Evolutionary conservation across 1,140 invertebrate genomes (phyloP), one percentile per base, ranked within the genome.

Genomic region (Ceratosolen solmsi): DNA sequence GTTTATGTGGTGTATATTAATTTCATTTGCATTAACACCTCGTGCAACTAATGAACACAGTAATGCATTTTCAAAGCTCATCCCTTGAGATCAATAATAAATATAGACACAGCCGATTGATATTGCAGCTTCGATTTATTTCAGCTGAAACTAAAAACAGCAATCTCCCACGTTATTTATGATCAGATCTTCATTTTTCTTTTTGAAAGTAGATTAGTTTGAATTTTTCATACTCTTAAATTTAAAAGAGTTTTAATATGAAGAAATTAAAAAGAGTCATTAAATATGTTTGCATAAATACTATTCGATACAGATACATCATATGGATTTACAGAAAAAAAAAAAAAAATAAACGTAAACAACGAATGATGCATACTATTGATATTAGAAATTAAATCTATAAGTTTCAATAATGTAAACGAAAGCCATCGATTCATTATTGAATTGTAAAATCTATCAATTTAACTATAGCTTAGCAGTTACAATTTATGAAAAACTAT

Each of bases 1-100:
- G 20, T 70, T 78, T 78, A 78, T 78, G 25, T 25, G 75, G 33
- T 27, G 38, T 25, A 63, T 78, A 78, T 78, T 78, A 79, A 71
- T 71, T 79, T 71, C 65, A 58, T 79, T 78, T 56, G 51, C 51
- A 79, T 79, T 71, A 79, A 71, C 13, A 65, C 9, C 63, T 7
- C 38, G 33, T 54, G 41, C 11, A 25, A 74, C 51, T 74, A 74
- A 74, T 51, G 30, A 17, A 46, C 22, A 25, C 22, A 46, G 36
- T 46, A n/a, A 71, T 46, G 38, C 25, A 63, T 63, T 38, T 38
- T n/a, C 36, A 60, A 63, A n/a, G 73, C 73, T 41, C 73, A 46
- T 46, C 22, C 22, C 56, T 63, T 20, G 36, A 60, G 56, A 25
- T 46, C 27, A 46, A 63, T 76, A 76, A 76, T 75, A 38, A 60